phyloP scores from a whole-genome alignment of 2,113 vertebrate genomes.

The Pyxicephalus adspersus region DNA sequence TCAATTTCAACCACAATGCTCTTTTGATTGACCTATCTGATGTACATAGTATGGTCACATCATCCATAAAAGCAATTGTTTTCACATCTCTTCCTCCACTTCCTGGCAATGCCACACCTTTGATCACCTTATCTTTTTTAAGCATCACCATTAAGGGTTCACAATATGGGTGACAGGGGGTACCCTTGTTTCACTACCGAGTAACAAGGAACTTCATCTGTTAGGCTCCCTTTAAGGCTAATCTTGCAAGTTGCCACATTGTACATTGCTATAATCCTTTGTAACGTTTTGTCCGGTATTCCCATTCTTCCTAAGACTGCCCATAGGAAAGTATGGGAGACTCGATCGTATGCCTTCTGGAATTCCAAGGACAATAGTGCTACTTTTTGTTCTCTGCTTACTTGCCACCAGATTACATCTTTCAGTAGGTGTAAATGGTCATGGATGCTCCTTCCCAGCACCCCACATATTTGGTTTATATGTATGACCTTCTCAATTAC shows the following conservation, averaged over 20 bases:
- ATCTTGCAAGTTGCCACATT: neutral
- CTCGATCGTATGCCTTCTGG: neutral
- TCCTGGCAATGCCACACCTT: neutral
- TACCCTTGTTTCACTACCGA: neutral
- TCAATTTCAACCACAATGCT: neutral
- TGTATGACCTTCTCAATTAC: no score
- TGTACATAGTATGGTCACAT: neutral
- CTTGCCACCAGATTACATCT: neutral
- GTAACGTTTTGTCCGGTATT: neutral
- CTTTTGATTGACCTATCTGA: neutral
- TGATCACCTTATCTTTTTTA: neutral
- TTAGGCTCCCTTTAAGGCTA: neutral
- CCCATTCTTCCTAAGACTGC: neutral
- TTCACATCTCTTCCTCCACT: neutral
- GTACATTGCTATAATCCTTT: neutral
- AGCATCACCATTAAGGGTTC: neutral
- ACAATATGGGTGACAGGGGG: neutral
- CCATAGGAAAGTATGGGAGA: neutral
- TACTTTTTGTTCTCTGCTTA: neutral
- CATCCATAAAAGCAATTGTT: neutral
- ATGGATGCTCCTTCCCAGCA: no score
- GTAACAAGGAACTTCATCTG: neutral
- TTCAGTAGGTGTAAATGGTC: no score
- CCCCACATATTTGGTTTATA: no score
- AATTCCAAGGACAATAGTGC: neutral